Conservation (phyloP, 53 echinoderm and acorn worm species). For the Echinarachnius parma region DNA sequence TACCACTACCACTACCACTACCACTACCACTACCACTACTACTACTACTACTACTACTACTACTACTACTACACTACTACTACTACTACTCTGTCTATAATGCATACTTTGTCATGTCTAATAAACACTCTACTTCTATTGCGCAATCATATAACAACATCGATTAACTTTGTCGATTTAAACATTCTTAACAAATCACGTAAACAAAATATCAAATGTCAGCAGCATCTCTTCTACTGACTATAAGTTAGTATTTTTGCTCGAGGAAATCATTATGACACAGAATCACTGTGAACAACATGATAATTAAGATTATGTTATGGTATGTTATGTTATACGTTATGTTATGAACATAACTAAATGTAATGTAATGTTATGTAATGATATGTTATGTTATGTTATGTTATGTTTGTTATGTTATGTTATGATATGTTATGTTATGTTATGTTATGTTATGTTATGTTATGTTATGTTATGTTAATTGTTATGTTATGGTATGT, state of each 20-base stretch:
- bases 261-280: no score
- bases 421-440: not conserved
- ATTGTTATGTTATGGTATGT: not conserved
- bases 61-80: slow-evolving; percentile 4
- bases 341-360: no score
- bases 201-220: no score
- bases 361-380: not conserved
- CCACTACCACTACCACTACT: not conserved
- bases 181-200: no score
- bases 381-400: not conserved
- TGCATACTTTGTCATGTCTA: no score
- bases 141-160: no score
- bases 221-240: no score
- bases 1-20: no score
- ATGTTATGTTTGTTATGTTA: not conserved
- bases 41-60: slow-evolving; percentile 10
- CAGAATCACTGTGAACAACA: no score
- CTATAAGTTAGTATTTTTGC: no score
- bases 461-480: slow-evolving; percentile 1
- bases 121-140: no score
- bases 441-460: not conserved
- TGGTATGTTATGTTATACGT: not conserved
- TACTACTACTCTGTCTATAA: not conserved
- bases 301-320: not conserved
- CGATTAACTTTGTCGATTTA: no score